These are phyloP conservation scores for Cetonia aurata DNA, from an alignment of 2,888 invertebrate genomes.

Conservation along the genomic window DNA sequence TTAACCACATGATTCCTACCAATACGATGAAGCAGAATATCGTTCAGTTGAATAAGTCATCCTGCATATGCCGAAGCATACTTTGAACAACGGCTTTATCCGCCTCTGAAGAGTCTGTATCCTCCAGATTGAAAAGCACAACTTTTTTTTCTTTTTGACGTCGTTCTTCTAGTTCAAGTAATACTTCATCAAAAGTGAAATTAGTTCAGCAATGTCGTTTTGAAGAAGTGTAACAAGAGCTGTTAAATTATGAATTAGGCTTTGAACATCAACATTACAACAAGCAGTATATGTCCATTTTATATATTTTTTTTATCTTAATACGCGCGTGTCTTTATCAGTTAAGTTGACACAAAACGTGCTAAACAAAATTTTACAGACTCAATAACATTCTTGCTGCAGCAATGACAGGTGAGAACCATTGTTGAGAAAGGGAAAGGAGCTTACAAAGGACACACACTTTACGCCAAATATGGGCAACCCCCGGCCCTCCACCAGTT, in stretches of 20 bases:
- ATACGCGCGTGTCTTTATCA: slow-evolving; percentile 3
- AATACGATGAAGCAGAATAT: too few relatives aligned
- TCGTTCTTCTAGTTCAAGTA: neutral
- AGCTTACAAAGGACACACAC: too few relatives aligned
- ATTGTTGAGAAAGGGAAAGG: too few relatives aligned
- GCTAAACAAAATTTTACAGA: neutral
- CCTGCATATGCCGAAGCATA: too few relatives aligned
- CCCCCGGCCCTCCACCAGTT: too few relatives aligned
- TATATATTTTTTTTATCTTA: neutral
- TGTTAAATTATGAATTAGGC: neutral
- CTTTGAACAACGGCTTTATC: too few relatives aligned
- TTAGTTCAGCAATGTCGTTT: neutral
- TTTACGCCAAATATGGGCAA: too few relatives aligned
- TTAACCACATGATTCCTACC: too few relatives aligned
- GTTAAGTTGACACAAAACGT: neutral
- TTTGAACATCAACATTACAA: neutral
- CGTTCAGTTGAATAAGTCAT: too few relatives aligned
- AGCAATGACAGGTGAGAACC: neutral
- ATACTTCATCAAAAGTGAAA: slow-evolving; percentile 4
- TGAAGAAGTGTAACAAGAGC: neutral
- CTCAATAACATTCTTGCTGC: neutral
- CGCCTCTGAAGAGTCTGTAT: neutral
- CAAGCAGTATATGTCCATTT: neutral
- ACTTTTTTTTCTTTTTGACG: neutral
- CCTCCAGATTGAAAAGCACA: neutral